phyloP scores from a whole-genome alignment of 2,113 vertebrate genomes.

The Microcebus tavaratra region DNA sequence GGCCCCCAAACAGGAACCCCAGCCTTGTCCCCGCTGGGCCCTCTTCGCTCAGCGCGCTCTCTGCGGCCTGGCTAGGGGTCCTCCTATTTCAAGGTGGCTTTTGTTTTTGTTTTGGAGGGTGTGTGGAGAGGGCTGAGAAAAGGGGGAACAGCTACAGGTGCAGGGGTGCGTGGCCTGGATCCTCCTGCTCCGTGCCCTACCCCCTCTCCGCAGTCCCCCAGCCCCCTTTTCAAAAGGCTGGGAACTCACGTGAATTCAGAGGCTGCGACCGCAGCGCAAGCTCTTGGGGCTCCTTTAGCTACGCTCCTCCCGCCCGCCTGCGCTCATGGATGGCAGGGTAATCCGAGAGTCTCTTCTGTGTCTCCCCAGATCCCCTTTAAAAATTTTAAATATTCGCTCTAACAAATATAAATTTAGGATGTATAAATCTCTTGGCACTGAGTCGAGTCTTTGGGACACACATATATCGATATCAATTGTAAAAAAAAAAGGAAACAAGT shows the following conservation, averaged over 20 bases:
- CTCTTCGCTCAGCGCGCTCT: not conserved
- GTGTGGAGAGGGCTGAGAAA: not conserved
- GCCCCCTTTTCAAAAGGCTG: not conserved
- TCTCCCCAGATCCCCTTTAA: constrained; percentile 2
- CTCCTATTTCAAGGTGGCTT: not conserved
- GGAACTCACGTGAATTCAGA: not conserved
- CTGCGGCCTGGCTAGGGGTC: not conserved
- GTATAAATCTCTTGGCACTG: constrained; percentile 76
- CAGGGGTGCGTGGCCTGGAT: not conserved
- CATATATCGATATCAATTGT: constrained; percentile 73
- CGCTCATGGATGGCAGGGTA: constrained; percentile 19
- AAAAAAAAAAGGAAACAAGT: constrained; percentile 70
- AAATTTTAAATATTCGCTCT: constrained; percentile 58
- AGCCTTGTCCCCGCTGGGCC: not conserved
- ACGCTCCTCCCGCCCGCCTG: not conserved
- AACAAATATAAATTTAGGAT: constrained; percentile 78
- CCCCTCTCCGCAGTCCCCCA: not conserved
- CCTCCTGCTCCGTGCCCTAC: too few relatives aligned
- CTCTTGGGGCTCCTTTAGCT: not conserved
- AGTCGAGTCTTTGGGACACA: constrained; percentile 74
- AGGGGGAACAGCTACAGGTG: not conserved
- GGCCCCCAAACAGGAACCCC: not conserved
- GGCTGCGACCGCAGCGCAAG: not conserved
- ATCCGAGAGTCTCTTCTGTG: constrained; percentile 17
- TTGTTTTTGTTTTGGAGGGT: not conserved